A percentile compares a stretch with the other conserved stretches of the same genome.
phyloP scores from a whole-genome alignment of 2,888 invertebrate genomes.

The Pristionchus mayeri region DNA sequence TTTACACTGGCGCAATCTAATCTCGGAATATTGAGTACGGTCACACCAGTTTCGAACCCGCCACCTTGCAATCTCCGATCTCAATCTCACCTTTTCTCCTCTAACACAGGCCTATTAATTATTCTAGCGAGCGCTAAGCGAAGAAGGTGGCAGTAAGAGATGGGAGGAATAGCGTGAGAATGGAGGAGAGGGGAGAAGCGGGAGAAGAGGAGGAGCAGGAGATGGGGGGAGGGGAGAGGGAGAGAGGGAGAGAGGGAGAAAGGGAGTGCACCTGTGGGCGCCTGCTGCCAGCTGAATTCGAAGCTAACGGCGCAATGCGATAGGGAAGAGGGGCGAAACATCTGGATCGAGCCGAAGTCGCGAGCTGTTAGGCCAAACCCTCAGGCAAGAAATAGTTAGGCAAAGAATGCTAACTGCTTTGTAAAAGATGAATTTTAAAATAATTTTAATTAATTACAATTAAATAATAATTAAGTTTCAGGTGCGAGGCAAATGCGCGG shows the following conservation, averaged over 20 bases:
- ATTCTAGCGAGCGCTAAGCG: slow-evolving; percentile 3
- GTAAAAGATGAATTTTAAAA: too few species aligned
- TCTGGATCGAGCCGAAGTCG: background rate
- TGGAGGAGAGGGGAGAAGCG: background rate
- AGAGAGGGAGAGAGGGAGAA: background rate
- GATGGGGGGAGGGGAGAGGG: background rate
- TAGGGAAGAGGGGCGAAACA: slow-evolving; percentile 1
- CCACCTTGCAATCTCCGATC: slow-evolving; percentile 14
- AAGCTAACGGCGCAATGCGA: background rate
- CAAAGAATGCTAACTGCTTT: too few species aligned
- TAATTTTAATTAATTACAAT: too few species aligned
- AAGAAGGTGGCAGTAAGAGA: background rate
- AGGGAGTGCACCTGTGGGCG: background rate
- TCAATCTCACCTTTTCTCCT: background rate
- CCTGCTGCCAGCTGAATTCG: slow-evolving; percentile 27
- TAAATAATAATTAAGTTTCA: background rate
- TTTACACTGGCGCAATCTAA: too few species aligned
- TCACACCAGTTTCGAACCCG: background rate
- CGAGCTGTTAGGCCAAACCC: background rate
- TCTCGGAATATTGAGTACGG: too few species aligned
- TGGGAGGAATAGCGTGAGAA: background rate
- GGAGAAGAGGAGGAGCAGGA: background rate
- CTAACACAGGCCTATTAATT: slow-evolving; percentile 37
- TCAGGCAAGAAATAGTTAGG: background rate
- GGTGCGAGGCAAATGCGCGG: slow-evolving; percentile 44